Conservation (phyloP, 2,113 vertebrate species). For the Uria lomvia region DNA sequence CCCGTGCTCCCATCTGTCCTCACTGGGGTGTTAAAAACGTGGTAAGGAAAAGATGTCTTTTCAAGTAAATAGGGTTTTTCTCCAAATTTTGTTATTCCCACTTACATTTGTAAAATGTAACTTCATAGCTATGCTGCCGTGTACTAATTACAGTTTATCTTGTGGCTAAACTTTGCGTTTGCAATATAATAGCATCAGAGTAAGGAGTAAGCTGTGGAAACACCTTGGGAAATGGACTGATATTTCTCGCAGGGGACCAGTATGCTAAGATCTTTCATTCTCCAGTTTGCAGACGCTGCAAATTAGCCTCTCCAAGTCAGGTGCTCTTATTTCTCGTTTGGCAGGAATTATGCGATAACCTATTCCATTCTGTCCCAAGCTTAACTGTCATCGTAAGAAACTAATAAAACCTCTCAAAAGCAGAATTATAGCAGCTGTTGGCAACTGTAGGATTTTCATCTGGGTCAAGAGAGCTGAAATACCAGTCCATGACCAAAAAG, state of each 20-base stretch:
- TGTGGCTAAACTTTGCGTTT: background rate
- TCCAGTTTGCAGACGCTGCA: background rate
- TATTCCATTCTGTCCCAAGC: background rate
- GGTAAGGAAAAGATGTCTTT: background rate
- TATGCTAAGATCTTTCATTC: background rate
- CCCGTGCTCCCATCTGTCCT: background rate
- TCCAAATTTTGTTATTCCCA: background rate
- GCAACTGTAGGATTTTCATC: background rate
- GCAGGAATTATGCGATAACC: background rate
- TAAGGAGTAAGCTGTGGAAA: background rate
- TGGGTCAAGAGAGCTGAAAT: background rate
- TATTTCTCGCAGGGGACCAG: background rate
- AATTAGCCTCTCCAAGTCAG: background rate
- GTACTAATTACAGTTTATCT: background rate
- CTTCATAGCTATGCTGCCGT: background rate
- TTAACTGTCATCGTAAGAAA: background rate
- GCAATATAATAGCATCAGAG: background rate
- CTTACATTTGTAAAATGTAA: background rate
- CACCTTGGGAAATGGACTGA: background rate
- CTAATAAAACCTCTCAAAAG: background rate
- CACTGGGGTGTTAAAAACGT: background rate
- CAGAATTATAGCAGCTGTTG: background rate
- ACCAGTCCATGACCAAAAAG: background rate
- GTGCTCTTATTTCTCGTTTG: background rate
- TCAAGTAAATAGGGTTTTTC: background rate